Evolutionary conservation across 2,888 invertebrate genomes (phyloP).

Genomic region (Agrotis segetum): DNA sequence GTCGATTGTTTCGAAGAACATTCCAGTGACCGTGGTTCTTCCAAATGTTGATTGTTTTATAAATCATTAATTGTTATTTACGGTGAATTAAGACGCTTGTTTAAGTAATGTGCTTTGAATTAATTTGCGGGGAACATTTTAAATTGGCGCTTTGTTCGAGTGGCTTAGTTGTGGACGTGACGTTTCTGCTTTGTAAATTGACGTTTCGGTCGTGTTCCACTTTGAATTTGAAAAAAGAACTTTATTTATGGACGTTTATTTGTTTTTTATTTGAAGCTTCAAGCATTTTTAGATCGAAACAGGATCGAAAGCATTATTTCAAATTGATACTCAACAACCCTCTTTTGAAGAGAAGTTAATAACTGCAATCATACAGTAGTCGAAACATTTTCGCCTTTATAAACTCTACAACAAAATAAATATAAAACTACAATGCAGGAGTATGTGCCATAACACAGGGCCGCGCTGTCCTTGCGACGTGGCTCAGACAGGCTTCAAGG

Average conservation of each 20-base stretch:
- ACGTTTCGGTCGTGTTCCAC: slow-evolving; percentile 5
- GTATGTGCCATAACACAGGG: slow-evolving; percentile 24
- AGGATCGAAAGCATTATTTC: too few relatives aligned
- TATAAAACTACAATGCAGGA: slow-evolving; percentile 14
- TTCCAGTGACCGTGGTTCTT: slow-evolving; percentile 51
- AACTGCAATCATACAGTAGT: not conserved
- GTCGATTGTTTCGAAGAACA: slow-evolving; percentile 46
- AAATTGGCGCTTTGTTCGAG: slow-evolving; percentile 52
- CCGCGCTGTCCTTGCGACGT: slow-evolving; percentile 32
- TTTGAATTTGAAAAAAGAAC: slow-evolving; percentile 27
- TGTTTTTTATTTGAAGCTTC: not conserved
- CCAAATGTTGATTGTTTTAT: slow-evolving; percentile 49
- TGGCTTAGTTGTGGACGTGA: slow-evolving; percentile 40
- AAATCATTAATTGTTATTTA: slow-evolving; percentile 63
- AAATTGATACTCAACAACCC: not conserved
- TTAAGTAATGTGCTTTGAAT: slow-evolving; percentile 63
- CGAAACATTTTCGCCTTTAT: not conserved
- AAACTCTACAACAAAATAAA: slow-evolving; percentile 13
- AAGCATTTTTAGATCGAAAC: not conserved
- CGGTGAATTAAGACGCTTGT: slow-evolving; percentile 58
- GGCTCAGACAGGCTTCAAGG: slow-evolving; percentile 51
- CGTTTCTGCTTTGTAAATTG: slow-evolving; percentile 36
- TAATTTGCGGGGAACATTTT: slow-evolving; percentile 55
- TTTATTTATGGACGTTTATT: slow-evolving; percentile 7
- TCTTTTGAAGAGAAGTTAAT: not conserved